Evolutionary conservation across 2,888 invertebrate genomes (phyloP), one percentile per base, ranked within the genome.

Genomic region (Caenorhabditis macrosperma): DNA sequence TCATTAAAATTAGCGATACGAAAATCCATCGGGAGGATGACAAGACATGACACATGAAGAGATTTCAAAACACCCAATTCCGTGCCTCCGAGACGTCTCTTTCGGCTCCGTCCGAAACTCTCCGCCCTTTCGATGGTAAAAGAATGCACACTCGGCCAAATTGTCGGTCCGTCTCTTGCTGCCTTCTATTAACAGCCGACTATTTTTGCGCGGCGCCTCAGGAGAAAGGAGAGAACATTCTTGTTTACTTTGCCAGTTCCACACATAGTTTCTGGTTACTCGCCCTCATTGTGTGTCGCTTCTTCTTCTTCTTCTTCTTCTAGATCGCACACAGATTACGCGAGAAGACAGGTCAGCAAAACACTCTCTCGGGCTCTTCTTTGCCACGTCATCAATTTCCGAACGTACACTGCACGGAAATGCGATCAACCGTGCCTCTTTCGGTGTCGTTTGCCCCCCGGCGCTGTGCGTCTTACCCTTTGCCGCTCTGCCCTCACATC

Each of bases 171-270:
- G 52, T 24, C 6, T 17, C 15, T 12, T 9, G 15, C 15, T n/a
- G 22, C 26, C 10, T 10, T n/a, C 48, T 6, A 7, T 10, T 4
- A 52, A 26, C 15, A 52, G 28, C 46, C 20, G 41, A 30, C 46
- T 46, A 26, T 41, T 67, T 55, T 48, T 67, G 57, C 35, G 44
- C 44, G 35, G 15, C 30, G 44, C 17, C 28, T 38, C 22, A 61
- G 46, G 33, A 46, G 46, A 61, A 69, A 60, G 50, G n/a, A 26
- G 46, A 38, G 59, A 46, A 54, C 26, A 10, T 17, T 12, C 24
- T 20, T 71, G 71, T 71, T 71, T 71, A 55, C 71, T 63, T 71
- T 71, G 55, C 50, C 35, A 48, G 48, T 52, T 50, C 35, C 52
- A n/a, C 59, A 59, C 41, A 59, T 48, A 50, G 68, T 60, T 60